phyloP scores from a whole-genome alignment of 2,797 vertebrate species.

The Cygnus olor region DNA sequence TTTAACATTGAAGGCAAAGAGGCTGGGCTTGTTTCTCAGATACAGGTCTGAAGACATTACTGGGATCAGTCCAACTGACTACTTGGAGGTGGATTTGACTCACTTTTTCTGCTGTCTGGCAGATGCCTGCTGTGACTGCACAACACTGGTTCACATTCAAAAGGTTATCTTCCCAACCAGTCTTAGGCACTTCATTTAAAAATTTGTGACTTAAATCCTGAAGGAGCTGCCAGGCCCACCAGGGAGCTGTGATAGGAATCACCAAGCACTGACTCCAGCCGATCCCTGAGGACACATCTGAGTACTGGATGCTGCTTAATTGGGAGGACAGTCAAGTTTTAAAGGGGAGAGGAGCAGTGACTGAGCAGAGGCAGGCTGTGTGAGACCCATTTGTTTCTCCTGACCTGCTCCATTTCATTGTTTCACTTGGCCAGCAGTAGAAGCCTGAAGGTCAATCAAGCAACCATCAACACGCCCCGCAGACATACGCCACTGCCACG shows the following conservation, averaged over 20 bases:
- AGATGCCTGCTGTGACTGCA: background rate
- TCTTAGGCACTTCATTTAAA: background rate
- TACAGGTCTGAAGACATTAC: background rate
- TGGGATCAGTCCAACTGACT: background rate
- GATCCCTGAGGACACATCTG: background rate
- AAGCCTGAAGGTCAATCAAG: rapidly evolving
- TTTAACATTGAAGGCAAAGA: background rate
- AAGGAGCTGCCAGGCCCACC: background rate
- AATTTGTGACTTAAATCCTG: background rate
- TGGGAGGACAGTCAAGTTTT: background rate
- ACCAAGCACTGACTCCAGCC: background rate
- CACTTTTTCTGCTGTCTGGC: background rate
- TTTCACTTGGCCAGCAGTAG: background rate
- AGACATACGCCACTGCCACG: rapidly evolving
- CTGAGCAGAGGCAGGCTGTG: rapidly evolving
- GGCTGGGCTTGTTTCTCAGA: background rate
- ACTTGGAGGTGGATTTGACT: background rate
- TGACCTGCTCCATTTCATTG: rapidly evolving
- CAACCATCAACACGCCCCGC: rapidly evolving
- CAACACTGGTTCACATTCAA: background rate
- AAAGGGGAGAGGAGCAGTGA: background rate
- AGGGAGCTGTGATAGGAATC: background rate
- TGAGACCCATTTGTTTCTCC: background rate
- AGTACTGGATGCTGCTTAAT: background rate
- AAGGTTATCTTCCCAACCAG: background rate